phyloP scores from a whole-genome alignment of 2,797 vertebrate species.

The Perodicticus potto region DNA sequence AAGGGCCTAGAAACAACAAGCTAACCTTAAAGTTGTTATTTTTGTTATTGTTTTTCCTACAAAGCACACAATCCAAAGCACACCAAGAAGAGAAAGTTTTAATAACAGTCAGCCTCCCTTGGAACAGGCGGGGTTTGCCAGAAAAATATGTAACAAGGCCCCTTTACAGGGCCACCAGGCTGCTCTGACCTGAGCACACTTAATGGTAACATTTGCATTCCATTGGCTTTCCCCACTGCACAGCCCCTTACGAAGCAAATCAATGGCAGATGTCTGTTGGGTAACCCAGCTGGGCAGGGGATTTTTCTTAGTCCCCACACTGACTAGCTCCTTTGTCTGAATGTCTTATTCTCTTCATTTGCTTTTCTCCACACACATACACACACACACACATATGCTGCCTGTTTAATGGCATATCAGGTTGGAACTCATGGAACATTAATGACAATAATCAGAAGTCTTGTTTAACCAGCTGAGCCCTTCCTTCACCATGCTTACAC shows the following conservation, averaged over 20 bases:
- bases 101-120: neutral
- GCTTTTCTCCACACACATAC: slow-evolving; percentile 11
- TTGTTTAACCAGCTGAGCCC: slow-evolving; percentile 75
- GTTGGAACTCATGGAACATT: slow-evolving; percentile 61
- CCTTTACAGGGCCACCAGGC: slow-evolving; percentile 26
- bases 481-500: slow-evolving; percentile 78
- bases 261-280: slow-evolving; percentile 38
- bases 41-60: neutral
- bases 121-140: slow-evolving; percentile 32
- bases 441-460: slow-evolving; percentile 70
- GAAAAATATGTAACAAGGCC: slow-evolving; percentile 31
- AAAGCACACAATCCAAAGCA: slow-evolving; percentile 61
- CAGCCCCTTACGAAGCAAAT: slow-evolving; percentile 58
- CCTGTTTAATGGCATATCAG: slow-evolving; percentile 46
- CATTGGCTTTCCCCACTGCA: slow-evolving; percentile 31
- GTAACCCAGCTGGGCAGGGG: slow-evolving; percentile 35
- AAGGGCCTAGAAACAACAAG: slow-evolving; percentile 24
- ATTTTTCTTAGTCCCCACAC: slow-evolving; percentile 20
- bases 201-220: slow-evolving; percentile 71
- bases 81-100: slow-evolving; percentile 27
- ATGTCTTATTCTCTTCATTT: slow-evolving; percentile 32
- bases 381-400: neutral
- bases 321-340: slow-evolving; percentile 57
- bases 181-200: slow-evolving; percentile 27
- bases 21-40: neutral